Conservation (phyloP, 2,113 vertebrate genomes). For the Aldabrachelys gigantea region DNA sequence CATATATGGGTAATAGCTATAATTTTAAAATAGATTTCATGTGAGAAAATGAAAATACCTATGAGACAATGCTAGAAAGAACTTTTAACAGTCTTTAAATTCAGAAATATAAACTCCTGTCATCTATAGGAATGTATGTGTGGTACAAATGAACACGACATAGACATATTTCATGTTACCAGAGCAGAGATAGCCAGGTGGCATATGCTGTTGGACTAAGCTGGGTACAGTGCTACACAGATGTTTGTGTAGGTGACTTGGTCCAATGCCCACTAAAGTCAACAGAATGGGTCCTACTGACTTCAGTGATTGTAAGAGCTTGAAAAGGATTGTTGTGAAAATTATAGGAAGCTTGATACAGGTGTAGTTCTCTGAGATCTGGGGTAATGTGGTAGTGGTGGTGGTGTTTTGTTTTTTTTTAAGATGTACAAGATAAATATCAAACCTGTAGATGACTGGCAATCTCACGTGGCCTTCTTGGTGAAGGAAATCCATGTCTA, state of each 20-base stretch:
- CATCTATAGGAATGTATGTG: rapidly evolving
- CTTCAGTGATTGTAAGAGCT: neutral
- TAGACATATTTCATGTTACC: neutral
- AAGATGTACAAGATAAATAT: neutral
- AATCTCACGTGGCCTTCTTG: rapidly evolving
- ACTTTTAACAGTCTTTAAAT: neutral
- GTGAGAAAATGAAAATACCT: neutral
- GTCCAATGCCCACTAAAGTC: neutral
- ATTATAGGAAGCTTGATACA: neutral
- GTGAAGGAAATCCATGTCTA: neutral
- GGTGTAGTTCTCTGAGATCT: neutral
- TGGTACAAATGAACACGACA: neutral
- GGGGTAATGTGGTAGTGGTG: neutral
- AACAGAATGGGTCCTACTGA: neutral
- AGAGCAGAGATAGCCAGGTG: neutral
- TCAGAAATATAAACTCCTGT: neutral
- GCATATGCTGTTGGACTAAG: rapidly evolving
- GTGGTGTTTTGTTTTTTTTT: neutral
- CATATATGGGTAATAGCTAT: neutral
- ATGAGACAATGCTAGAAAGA: neutral
- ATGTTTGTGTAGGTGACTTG: neutral
- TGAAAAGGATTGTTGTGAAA: neutral
- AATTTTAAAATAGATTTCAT: neutral
- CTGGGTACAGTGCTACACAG: rapidly evolving
- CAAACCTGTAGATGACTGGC: neutral